phyloP scores from a whole-genome alignment of 2,113 vertebrate genomes.

The Pseudorhombus dupliciocellatus region DNA sequence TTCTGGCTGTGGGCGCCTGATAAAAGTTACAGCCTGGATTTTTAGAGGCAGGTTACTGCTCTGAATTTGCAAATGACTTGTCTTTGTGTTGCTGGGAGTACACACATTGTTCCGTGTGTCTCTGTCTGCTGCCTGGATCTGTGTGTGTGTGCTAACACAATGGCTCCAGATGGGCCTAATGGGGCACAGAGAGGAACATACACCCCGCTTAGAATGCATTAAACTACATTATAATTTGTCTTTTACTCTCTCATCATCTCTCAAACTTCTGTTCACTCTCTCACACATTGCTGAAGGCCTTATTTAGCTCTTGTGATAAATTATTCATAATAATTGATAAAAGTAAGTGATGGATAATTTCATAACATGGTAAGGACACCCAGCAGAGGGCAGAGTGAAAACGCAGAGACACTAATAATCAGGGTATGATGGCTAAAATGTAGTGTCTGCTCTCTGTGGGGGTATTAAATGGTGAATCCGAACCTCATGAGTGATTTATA shows the following conservation, averaged over 20 bases:
- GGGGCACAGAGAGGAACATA: constrained; percentile 41
- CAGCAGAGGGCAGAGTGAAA: constrained; percentile 14
- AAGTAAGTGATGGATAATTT: constrained; percentile 2
- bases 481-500: constrained; percentile 31
- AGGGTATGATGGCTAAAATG: constrained; percentile 36
- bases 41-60: constrained; percentile 47
- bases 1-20: constrained; percentile 54
- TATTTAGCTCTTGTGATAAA: constrained; percentile 19
- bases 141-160: constrained; percentile 1
- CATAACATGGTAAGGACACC: not conserved
- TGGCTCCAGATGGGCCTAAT: constrained; percentile 67
- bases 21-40: constrained; percentile 62
- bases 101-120: constrained; percentile 7
- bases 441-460: constrained; percentile 21
- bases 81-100: constrained; percentile 25
- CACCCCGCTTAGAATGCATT: constrained; percentile 18
- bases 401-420: not conserved
- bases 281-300: constrained; percentile 3
- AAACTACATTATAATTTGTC: constrained; percentile 27
- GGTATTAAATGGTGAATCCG: constrained; percentile 30
- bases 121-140: not conserved
- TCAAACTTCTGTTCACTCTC: constrained; percentile 19
- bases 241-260: constrained; percentile 8
- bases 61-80: constrained; percentile 54
- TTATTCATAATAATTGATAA: constrained; percentile 24